Base-by-base conservation (phyloP, 1,140 invertebrate genomes). In the Panagrolaimus sp. region DNA sequence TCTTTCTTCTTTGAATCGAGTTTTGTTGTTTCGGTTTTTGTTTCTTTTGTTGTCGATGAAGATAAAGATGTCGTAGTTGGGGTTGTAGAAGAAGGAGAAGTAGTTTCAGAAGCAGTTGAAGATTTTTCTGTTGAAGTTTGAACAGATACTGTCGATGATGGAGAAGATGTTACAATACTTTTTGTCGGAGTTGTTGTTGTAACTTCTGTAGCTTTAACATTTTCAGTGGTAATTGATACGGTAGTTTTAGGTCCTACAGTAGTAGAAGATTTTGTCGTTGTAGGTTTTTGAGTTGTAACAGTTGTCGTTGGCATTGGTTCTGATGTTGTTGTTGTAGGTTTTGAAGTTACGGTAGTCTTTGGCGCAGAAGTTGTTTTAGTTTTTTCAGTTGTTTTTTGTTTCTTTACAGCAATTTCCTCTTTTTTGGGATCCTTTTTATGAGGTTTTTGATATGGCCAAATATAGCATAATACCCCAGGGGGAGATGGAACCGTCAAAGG, bases 1-100 rank as follows among this genome's bases (percentile, higher is more conserved):
- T 72, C 65, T 12, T 69, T 48, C 28, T 66, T 26, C 65, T 43
- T 66, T 26, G 79, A 68, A 47, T 73, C 71, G 71, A 65, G 69
- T 17, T 63, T 44, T 24, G 75, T 72, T 65, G 67, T 64, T 64
- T 2, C 55, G 68, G 67, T 69, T 69, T 14, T 7, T 4, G 32
- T 4, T 38, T 38, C 7, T 38, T 38, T 38, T 38, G 32, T 38
- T 38, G 32, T 38, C 7, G 32, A 4, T 38, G 32, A n/a, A n/a
- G n/a, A n/a, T n/a, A n/a, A n/a, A n/a, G n/a, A n/a, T n/a, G n/a
- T n/a, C n/a, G n/a, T n/a, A n/a, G n/a, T n/a, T n/a, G n/a, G n/a
- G n/a, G n/a, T n/a, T n/a, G n/a, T n/a, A n/a, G n/a, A n/a, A n/a
- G n/a, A n/a, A n/a, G n/a, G n/a, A n/a, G n/a, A n/a, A n/a, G 32